Percentiles rank a stretch among this genome's conserved stretches.
These are phyloP conservation scores for Octodon degus DNA, from an alignment of 2,113 vertebrate species.

Conservation along the genomic window DNA sequence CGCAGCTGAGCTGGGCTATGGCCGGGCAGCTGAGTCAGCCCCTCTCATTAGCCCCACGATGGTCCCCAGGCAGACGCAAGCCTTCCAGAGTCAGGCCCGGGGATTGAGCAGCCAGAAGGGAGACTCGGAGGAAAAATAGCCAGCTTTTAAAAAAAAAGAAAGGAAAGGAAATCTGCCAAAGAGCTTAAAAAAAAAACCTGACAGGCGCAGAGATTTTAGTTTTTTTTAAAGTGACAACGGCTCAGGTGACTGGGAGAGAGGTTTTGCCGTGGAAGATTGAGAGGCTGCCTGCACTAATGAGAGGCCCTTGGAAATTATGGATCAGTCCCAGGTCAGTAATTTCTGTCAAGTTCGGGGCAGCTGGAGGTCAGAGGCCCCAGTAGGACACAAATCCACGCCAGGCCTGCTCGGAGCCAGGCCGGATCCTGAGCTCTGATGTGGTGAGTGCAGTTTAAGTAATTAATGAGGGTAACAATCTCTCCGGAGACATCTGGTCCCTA, in stretches of 20 bases:
- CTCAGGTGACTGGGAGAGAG: slow-evolving; percentile 81
- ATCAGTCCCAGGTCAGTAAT: slow-evolving; percentile 83
- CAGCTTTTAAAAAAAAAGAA: neutral
- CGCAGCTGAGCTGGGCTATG: neutral
- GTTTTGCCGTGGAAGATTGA: slow-evolving; percentile 81
- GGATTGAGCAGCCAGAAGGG: neutral
- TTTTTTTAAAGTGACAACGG: slow-evolving; percentile 77
- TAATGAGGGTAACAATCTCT: slow-evolving; percentile 73
- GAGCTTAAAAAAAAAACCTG: neutral
- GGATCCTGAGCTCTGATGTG: slow-evolving; percentile 61
- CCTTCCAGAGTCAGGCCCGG: neutral
- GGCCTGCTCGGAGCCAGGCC: slow-evolving; percentile 49
- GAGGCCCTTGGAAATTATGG: slow-evolving; percentile 76
- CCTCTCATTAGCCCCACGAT: neutral
- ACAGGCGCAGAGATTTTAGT: slow-evolving; percentile 64
- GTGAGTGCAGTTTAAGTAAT: slow-evolving; percentile 80
- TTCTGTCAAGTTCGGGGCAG: slow-evolving; percentile 80
- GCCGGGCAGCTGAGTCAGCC: neutral
- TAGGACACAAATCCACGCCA: slow-evolving; percentile 60
- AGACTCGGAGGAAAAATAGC: neutral
- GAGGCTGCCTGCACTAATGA: slow-evolving; percentile 81
- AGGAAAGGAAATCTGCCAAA: slow-evolving; percentile 38
- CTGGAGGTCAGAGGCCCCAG: slow-evolving; percentile 82
- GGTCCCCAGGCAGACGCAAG: neutral
- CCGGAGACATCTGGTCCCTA: slow-evolving; percentile 80